phyloP scores from a whole-genome alignment of 2,797 vertebrate species.

The Aotus griseimembra region DNA sequence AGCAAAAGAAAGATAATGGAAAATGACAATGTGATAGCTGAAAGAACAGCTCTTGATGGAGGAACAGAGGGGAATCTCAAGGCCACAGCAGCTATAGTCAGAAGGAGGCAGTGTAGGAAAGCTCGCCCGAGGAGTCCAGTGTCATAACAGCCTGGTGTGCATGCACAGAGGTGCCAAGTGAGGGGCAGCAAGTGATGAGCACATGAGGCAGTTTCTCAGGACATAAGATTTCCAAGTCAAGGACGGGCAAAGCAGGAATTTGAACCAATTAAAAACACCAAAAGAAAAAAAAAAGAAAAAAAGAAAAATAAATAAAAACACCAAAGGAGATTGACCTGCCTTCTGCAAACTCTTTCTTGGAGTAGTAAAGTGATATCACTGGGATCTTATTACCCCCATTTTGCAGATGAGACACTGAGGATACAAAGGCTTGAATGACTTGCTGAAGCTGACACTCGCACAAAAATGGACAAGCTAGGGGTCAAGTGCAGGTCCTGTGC shows the following conservation, averaged over 20 bases:
- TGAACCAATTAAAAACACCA: neutral
- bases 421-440: neutral
- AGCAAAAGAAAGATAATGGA: neutral
- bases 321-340: neutral
- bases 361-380: rapidly evolving
- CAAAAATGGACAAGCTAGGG: neutral
- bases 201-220: neutral
- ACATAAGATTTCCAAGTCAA: rapidly evolving
- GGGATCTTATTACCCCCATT: rapidly evolving
- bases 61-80: neutral
- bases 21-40: rapidly evolving
- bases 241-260: rapidly evolving
- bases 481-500: neutral
- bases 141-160: neutral
- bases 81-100: rapidly evolving
- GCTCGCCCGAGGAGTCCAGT: neutral
- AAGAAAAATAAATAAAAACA: neutral
- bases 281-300: neutral
- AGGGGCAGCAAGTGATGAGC: neutral
- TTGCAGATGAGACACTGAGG: no score
- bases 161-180: neutral
- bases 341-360: rapidly evolving
- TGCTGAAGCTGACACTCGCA: rapidly evolving
- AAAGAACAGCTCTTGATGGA: rapidly evolving
- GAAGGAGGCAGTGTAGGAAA: rapidly evolving